phyloP scores from a whole-genome alignment of 2,113 vertebrate genomes.

The Pelecanoides urinatrix region DNA sequence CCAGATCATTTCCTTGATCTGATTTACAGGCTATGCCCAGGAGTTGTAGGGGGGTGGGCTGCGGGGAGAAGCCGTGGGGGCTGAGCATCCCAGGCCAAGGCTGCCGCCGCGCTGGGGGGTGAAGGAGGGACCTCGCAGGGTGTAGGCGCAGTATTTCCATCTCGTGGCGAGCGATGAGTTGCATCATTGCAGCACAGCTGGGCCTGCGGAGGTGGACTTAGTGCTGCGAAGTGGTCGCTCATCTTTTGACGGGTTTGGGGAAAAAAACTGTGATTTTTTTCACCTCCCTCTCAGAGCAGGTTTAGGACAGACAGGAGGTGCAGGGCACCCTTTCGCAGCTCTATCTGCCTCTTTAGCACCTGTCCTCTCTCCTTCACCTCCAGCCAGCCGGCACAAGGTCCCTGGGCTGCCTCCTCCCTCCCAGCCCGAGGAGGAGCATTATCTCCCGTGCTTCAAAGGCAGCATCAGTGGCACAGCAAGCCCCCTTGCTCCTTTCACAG shows the following conservation, averaged over 20 bases:
- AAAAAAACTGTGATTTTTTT: neutral
- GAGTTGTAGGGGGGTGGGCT: neutral
- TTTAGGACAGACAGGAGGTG: neutral
- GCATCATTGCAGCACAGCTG: neutral
- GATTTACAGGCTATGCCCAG: neutral
- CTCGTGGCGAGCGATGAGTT: neutral
- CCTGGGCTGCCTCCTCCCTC: neutral
- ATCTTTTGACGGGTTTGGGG: neutral
- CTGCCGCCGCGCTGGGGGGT: neutral
- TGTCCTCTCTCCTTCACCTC: neutral
- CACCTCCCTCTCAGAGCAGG: neutral
- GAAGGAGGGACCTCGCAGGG: neutral
- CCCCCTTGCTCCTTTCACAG: conserved; percentile 22
- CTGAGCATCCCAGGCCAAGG: neutral
- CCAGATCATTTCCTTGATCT: conserved; percentile 48
- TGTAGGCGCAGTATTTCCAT: neutral
- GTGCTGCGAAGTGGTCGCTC: neutral
- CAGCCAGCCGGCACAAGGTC: neutral
- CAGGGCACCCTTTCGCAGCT: neutral
- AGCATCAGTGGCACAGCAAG: neutral
- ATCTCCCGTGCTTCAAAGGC: neutral
- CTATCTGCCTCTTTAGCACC: neutral
- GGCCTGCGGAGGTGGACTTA: neutral
- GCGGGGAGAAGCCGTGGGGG: neutral
- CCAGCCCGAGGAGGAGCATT: neutral